Evolutionary conservation across 1,140 invertebrate species (phyloP).

Genomic region (Drosophila truncata): DNA sequence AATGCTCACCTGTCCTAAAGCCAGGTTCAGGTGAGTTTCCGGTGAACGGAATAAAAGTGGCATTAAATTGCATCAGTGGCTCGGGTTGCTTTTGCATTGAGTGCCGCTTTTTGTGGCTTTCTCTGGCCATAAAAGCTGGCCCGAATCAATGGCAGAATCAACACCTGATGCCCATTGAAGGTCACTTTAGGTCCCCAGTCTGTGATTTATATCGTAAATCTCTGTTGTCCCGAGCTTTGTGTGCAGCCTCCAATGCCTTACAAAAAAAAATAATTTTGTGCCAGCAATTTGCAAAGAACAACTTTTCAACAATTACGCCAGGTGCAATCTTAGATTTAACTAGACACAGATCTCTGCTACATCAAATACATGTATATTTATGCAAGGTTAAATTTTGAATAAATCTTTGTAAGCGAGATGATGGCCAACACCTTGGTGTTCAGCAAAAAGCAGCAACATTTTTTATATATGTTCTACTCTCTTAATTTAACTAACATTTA

Average conservation of each 20-base stretch:
- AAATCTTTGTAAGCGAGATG: conserved; percentile 17
- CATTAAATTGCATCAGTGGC: conserved; percentile 82
- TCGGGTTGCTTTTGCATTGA: conserved; percentile 77
- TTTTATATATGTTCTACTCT: conserved; percentile 8
- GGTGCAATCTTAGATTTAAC: conserved; percentile 39
- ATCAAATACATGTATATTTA: conserved; percentile 26
- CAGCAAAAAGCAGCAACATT: conserved; percentile 64
- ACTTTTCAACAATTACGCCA: conserved; percentile 58
- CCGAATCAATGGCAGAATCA: conserved; percentile 72
- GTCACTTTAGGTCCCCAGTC: conserved; percentile 59
- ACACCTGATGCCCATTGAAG: conserved; percentile 78
- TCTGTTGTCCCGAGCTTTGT: conserved; percentile 36
- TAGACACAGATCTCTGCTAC: conserved; percentile 36
- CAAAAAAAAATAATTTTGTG: conserved; percentile 29
- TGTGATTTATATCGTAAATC: conserved; percentile 7
- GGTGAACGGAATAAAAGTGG: conserved; percentile 66
- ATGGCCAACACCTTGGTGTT: conserved; percentile 50
- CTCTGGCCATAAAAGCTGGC: conserved; percentile 54
- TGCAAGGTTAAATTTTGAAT: conserved; percentile 9
- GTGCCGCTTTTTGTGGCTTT: conserved; percentile 57
- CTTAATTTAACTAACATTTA: conserved; percentile 33
- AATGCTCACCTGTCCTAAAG: conserved; percentile 19
- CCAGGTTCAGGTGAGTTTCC: background rate
- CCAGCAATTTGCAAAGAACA: background rate
- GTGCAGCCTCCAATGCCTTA: conserved; percentile 72